Conservation (phyloP, 2,113 vertebrate genomes). For the Mirza zaza region DNA sequence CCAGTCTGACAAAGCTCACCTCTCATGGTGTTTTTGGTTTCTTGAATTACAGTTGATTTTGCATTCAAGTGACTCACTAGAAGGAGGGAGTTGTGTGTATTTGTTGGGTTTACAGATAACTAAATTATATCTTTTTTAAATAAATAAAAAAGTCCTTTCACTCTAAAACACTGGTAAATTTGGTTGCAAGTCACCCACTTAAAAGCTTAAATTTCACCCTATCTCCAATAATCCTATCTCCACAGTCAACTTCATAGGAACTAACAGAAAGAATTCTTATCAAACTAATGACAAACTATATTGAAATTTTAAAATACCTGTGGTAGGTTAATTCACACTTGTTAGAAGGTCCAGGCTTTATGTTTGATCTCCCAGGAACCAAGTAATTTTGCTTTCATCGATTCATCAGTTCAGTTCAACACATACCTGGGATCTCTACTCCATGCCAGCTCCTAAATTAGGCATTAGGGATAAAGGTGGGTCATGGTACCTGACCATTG, state of each 20-base stretch:
- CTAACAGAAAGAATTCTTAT: background rate
- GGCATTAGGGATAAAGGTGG: background rate
- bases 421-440: background rate
- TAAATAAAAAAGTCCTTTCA: background rate
- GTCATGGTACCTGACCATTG: background rate
- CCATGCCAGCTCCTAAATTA: background rate
- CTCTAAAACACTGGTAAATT: slow-evolving; percentile 13
- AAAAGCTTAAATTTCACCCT: slow-evolving; percentile 15
- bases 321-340: background rate
- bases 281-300: background rate
- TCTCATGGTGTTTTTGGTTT: slow-evolving; percentile 25
- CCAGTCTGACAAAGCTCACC: slow-evolving; percentile 3
- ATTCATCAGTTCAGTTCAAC: background rate
- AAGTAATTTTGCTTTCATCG: background rate
- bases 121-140: slow-evolving; percentile 19
- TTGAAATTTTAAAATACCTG: background rate
- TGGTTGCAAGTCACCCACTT: slow-evolving; percentile 35
- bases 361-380: background rate
- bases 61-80: slow-evolving; percentile 44
- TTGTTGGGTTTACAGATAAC: slow-evolving; percentile 45
- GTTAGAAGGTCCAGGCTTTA: background rate
- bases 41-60: slow-evolving; percentile 70
- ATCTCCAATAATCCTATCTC: background rate
- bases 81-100: slow-evolving; percentile 15
- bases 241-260: background rate